These are phyloP conservation scores for Okapia johnstoni DNA, from an alignment of 2,113 vertebrate species.

Conservation along the genomic window DNA sequence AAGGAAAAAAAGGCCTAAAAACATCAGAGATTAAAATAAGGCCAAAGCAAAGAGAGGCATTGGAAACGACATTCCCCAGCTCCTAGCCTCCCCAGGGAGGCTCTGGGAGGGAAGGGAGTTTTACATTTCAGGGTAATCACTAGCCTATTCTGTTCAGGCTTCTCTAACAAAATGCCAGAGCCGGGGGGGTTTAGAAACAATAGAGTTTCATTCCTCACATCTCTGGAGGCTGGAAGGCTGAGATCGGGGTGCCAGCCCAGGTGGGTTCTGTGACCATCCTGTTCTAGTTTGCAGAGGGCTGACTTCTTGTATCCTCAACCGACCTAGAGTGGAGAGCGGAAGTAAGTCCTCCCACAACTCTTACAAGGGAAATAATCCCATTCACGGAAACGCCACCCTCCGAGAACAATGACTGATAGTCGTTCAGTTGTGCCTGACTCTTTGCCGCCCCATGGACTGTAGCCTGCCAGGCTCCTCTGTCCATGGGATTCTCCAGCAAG, in stretches of 20 bases:
- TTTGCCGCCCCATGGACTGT: not conserved
- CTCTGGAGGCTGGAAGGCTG: not conserved
- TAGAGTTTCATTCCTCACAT: too few species aligned
- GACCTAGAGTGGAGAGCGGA: rapidly evolving
- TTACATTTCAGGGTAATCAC: not conserved
- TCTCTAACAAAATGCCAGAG: not conserved
- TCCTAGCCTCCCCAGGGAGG: not conserved
- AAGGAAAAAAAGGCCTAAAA: conserved; percentile 11
- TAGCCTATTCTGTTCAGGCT: not conserved
- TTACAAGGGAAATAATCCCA: not conserved
- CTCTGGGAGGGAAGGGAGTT: not conserved
- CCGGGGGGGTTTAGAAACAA: not conserved
- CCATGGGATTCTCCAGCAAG: not conserved
- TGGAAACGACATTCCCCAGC: not conserved
- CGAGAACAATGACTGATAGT: not conserved
- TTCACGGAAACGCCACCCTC: not conserved
- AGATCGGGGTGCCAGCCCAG: not conserved
- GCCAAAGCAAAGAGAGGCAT: conserved; percentile 27
- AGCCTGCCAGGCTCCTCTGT: not conserved
- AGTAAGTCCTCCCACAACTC: rapidly evolving
- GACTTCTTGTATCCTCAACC: not conserved
- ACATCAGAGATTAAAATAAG: conserved; percentile 59
- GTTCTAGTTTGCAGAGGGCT: not conserved
- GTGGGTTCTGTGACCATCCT: not conserved
- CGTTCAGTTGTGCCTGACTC: not conserved